phyloP scores from a whole-genome alignment of 2,113 vertebrate species.

The Nothocercus julius region DNA sequence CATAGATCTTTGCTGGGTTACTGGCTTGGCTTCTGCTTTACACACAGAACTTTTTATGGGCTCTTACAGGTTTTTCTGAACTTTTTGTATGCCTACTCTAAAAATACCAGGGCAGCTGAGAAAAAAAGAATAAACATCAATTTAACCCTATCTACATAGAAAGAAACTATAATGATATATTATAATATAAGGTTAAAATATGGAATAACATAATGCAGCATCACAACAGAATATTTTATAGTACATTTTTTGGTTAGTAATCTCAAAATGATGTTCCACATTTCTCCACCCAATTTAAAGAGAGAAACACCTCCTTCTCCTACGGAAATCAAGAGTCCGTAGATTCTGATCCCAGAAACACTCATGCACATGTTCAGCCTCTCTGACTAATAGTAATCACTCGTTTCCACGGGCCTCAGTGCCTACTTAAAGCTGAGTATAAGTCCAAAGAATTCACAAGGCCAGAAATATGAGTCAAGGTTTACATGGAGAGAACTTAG shows the following conservation, averaged over 20 bases:
- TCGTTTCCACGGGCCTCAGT: not conserved
- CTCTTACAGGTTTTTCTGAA: not conserved
- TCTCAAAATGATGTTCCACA: not conserved
- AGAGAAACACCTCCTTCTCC: not conserved
- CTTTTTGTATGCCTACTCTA: not conserved
- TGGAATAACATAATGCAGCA: not conserved
- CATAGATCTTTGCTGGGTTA: not conserved
- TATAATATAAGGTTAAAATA: not conserved
- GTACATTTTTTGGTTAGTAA: not conserved
- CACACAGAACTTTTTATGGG: not conserved
- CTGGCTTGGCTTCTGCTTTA: not conserved
- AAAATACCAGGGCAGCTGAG: not conserved
- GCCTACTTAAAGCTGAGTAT: not conserved
- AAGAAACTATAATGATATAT: not conserved
- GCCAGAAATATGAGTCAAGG: conserved; percentile 2
- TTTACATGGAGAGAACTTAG: not conserved
- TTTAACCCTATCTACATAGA: not conserved
- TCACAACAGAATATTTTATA: not conserved
- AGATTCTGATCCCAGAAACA: not conserved
- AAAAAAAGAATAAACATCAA: not conserved
- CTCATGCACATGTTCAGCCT: not conserved
- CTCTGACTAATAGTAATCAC: not conserved
- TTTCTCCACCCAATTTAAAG: not conserved
- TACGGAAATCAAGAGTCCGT: not conserved
- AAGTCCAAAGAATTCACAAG: not conserved